Percentiles rank a stretch among this genome's conserved stretches.
Evolutionary conservation across 64 coral and sea anemone species (phyloP).

Genomic region (Hydrozoanthus tunicans): DNA sequence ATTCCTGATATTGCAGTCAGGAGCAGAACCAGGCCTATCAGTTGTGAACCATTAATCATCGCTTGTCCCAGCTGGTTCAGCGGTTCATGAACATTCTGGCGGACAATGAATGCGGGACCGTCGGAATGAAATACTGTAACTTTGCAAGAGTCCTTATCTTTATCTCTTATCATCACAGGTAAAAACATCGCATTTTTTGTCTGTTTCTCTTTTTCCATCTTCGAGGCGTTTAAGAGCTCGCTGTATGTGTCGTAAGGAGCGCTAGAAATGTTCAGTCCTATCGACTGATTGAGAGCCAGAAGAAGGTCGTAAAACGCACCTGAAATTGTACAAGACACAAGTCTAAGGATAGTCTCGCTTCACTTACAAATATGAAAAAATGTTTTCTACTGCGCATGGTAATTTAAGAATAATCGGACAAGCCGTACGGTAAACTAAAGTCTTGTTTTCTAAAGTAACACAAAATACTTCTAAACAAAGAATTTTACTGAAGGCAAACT

Average conservation of each 20-base stretch:
- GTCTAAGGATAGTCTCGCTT: too few species aligned
- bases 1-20: constrained; percentile 88
- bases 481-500: too few species aligned
- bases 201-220: neutral
- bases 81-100: constrained; percentile 67
- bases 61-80: constrained; percentile 75
- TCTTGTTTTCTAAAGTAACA: too few species aligned
- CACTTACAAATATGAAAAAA: too few species aligned
- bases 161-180: constrained; percentile 52
- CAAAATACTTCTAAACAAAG: too few species aligned
- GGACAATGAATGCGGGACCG: constrained; percentile 79
- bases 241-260: constrained; percentile 11
- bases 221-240: constrained; percentile 13
- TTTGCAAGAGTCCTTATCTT: constrained; percentile 12
- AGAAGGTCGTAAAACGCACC: constrained; percentile 28
- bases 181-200: constrained; percentile 51
- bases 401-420: too few species aligned
- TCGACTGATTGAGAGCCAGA: constrained; percentile 21
- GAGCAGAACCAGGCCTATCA: constrained; percentile 86
- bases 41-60: constrained; percentile 83
- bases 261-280: constrained; percentile 14
- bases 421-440: too few species aligned
- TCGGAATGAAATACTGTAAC: constrained; percentile 60
- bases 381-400: too few species aligned
- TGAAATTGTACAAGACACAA: neutral